A percentile compares a stretch with the other conserved stretches of the same genome.
phyloP scores from a whole-genome alignment of 2,113 vertebrate species.

The Chascanopsetta lugubris region DNA sequence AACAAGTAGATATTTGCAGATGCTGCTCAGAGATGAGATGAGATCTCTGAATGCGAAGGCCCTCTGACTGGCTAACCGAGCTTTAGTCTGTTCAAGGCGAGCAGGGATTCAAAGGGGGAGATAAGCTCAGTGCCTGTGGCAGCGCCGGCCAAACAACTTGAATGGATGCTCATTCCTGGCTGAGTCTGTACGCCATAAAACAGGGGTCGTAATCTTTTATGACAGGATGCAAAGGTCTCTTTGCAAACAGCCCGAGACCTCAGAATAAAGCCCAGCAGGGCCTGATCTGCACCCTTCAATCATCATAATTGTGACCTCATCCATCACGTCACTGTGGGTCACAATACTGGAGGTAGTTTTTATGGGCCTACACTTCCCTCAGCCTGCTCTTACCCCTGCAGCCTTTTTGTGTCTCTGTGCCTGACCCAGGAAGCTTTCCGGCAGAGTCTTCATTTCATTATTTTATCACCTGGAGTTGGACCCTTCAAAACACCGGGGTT shows the following conservation, averaged over 20 bases:
- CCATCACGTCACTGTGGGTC: slow-evolving; percentile 85
- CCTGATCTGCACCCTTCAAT: slow-evolving; percentile 86
- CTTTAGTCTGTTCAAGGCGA: slow-evolving; percentile 77
- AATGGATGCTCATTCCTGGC: slow-evolving; percentile 88
- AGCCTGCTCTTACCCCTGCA: slow-evolving; percentile 78
- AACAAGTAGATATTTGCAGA: slow-evolving; percentile 75
- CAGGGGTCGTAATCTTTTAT: slow-evolving; percentile 90
- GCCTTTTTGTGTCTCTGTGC: slow-evolving; percentile 81
- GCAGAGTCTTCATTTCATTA: slow-evolving; percentile 80
- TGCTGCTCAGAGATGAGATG: slow-evolving; percentile 76
- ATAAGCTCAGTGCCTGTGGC: slow-evolving; percentile 86
- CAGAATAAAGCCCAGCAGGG: slow-evolving; percentile 90
- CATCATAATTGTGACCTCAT: slow-evolving; percentile 85
- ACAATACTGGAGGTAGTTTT: slow-evolving; percentile 87
- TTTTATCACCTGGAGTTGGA: slow-evolving; percentile 83
- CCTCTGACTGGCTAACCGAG: slow-evolving; percentile 72
- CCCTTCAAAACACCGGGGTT: slow-evolving; percentile 67
- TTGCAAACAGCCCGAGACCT: slow-evolving; percentile 88
- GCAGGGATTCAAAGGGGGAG: slow-evolving; percentile 77
- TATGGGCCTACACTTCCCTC: slow-evolving; percentile 87
- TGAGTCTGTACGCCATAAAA: slow-evolving; percentile 87
- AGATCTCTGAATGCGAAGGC: slow-evolving; percentile 71
- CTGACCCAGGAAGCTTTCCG: slow-evolving; percentile 82
- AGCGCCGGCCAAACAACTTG: slow-evolving; percentile 83
- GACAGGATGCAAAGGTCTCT: slow-evolving; percentile 89